Percentiles rank a stretch among this genome's conserved stretches.
Evolutionary conservation across 2,113 vertebrate species (phyloP).

Genomic region (Heterotilapia buettikoferi): DNA sequence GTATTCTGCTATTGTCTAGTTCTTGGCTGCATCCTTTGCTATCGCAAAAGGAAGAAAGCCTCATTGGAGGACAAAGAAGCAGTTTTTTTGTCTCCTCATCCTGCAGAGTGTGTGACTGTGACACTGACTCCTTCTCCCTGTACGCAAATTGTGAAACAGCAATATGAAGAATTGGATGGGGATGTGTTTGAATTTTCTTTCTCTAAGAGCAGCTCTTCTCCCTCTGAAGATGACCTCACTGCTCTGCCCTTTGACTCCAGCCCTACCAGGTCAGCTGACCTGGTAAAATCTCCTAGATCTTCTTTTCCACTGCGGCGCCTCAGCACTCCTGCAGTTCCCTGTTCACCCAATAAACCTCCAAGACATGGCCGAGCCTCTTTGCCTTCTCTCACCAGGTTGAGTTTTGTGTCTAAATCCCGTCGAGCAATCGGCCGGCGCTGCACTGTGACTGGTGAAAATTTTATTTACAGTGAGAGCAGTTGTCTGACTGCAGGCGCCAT

Average conservation of each 20-base stretch:
- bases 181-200: slow-evolving; percentile 61
- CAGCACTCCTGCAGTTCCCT: slow-evolving; percentile 52
- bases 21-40: slow-evolving; percentile 73
- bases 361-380: slow-evolving; percentile 50
- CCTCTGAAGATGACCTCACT: slow-evolving; percentile 58
- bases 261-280: slow-evolving; percentile 7
- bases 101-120: slow-evolving; percentile 22
- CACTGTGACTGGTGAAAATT: slow-evolving; percentile 31
- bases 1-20: slow-evolving; percentile 75
- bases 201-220: slow-evolving; percentile 43
- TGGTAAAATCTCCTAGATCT: background rate
- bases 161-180: slow-evolving; percentile 62
- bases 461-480: slow-evolving; percentile 18
- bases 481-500: background rate
- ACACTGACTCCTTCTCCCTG: slow-evolving; percentile 49
- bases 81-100: slow-evolving; percentile 10
- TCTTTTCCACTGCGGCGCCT: slow-evolving; percentile 31
- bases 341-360: background rate
- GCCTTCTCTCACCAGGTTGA: slow-evolving; percentile 64
- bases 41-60: slow-evolving; percentile 39
- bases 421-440: slow-evolving; percentile 42
- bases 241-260: slow-evolving; percentile 33
- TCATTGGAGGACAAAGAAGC: slow-evolving; percentile 52
- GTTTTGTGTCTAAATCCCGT: slow-evolving; percentile 52
- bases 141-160: slow-evolving; percentile 64